A percentile compares a stretch with the other conserved stretches of the same genome.
Conservation (phyloP, 2,797 vertebrate species). For the Acipenser transmontanus region DNA sequence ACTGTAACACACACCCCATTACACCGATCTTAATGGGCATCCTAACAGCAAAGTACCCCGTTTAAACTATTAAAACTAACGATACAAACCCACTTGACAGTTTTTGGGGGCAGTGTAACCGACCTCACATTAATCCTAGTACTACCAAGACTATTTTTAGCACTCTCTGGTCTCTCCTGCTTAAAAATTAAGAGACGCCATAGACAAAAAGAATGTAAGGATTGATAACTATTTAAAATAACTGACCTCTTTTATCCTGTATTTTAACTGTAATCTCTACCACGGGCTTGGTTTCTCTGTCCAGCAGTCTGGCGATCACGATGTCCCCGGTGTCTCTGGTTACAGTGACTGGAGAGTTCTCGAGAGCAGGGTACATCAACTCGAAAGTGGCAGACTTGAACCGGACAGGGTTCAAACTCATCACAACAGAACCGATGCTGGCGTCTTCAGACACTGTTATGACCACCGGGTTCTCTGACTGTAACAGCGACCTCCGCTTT, state of each 20-base stretch:
- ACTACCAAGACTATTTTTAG: too few relatives aligned
- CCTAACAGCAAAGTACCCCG: too few relatives aligned
- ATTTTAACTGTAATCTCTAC: conserved; percentile 65
- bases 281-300: conserved; percentile 67
- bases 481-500: conserved; percentile 48
- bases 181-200: too few relatives aligned
- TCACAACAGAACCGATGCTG: conserved; percentile 63
- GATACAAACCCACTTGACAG: too few relatives aligned
- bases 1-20: too few relatives aligned
- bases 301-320: conserved; percentile 61
- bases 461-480: conserved; percentile 47
- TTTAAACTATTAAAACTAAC: too few relatives aligned
- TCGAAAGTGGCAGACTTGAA: conserved; percentile 63
- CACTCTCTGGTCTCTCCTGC: too few relatives aligned
- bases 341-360: conserved; percentile 63
- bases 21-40: too few relatives aligned
- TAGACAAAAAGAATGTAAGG: too few relatives aligned
- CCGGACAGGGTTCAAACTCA: conserved; percentile 58
- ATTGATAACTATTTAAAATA: too few relatives aligned
- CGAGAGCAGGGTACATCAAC: conserved; percentile 56
- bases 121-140: too few relatives aligned
- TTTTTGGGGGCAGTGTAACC: too few relatives aligned
- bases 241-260: conserved; percentile 67
- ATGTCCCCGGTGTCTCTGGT: conserved; percentile 68
- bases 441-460: conserved; percentile 74